Percentiles rank a stretch among this genome's conserved stretches.
These are phyloP conservation scores for Chymomyza amoena DNA, from an alignment of 2,888 invertebrate species.

Conservation along the genomic window DNA sequence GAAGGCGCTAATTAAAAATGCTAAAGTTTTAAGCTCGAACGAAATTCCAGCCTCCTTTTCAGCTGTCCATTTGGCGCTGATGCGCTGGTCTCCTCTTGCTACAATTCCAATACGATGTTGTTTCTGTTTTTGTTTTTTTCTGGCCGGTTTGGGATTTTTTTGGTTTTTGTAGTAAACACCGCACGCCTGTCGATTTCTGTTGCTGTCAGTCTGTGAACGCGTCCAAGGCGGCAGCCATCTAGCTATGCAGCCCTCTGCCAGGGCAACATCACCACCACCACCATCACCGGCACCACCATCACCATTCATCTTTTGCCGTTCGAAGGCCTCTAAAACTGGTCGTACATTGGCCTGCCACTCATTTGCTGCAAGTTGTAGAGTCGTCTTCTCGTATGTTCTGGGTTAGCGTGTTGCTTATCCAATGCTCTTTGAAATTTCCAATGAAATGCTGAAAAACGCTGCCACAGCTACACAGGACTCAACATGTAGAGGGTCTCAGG, in stretches of 20 bases:
- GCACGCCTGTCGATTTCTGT: slow-evolving; percentile 67
- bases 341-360: not conserved
- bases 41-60: slow-evolving; percentile 71
- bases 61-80: slow-evolving; percentile 59
- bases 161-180: slow-evolving; percentile 63
- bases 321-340: slow-evolving; percentile 59
- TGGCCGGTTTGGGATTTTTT: slow-evolving; percentile 35
- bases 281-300: slow-evolving; percentile 14
- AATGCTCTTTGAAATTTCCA: slow-evolving; percentile 57
- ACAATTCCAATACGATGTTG: slow-evolving; percentile 63
- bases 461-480: slow-evolving; percentile 56
- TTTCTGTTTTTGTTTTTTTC: slow-evolving; percentile 12
- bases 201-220: slow-evolving; percentile 54
- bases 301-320: slow-evolving; percentile 69
- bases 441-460: slow-evolving; percentile 62
- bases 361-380: slow-evolving; percentile 4
- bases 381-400: slow-evolving; percentile 28
- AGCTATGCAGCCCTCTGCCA: not conserved
- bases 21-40: slow-evolving; percentile 68
- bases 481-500: slow-evolving; percentile 59
- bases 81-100: slow-evolving; percentile 41
- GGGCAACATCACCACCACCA: not conserved
- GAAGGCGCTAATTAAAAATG: slow-evolving; percentile 79
- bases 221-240: slow-evolving; percentile 36
- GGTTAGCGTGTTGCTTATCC: slow-evolving; percentile 71